Percentiles rank a stretch among this genome's conserved stretches.
These are phyloP conservation scores for Spheniscus mendiculus DNA, from an alignment of 2,113 vertebrate genomes.

Conservation along the genomic window DNA sequence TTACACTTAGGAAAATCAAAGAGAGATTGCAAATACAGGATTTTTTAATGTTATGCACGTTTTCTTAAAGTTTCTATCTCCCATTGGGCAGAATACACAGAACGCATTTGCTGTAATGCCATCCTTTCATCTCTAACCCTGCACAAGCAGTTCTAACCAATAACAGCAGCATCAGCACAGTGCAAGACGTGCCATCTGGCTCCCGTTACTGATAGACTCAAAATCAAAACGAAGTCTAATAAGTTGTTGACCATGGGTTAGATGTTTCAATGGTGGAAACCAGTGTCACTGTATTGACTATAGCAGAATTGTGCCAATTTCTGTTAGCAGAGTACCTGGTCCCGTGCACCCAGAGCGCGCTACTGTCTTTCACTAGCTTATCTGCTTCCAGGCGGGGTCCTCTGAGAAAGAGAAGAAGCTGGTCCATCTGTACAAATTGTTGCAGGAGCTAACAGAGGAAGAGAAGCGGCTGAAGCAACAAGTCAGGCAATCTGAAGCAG, in stretches of 20 bases:
- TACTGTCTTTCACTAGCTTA: background rate
- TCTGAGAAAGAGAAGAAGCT: conserved; percentile 65
- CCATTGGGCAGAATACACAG: background rate
- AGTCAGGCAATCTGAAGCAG: conserved; percentile 75
- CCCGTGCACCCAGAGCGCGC: rapidly evolving
- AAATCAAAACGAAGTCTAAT: background rate
- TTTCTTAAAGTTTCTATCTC: background rate
- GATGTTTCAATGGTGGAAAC: background rate
- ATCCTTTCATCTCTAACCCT: background rate
- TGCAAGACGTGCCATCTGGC: background rate
- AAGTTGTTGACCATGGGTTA: background rate
- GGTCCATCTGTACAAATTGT: conserved; percentile 69
- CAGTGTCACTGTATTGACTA: background rate
- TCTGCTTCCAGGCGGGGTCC: conserved; percentile 77
- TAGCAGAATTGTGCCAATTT: background rate
- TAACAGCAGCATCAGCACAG: background rate
- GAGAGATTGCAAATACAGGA: background rate
- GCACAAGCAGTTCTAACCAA: background rate
- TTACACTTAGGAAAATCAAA: background rate
- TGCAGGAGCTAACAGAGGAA: conserved; percentile 71
- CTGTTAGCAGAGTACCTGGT: background rate
- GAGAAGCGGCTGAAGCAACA: conserved; percentile 66
- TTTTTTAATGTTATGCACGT: background rate
- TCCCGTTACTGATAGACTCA: background rate
- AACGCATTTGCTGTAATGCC: background rate